Conservation (phyloP, 1,140 invertebrate genomes). For the Maniola jurtina region DNA sequence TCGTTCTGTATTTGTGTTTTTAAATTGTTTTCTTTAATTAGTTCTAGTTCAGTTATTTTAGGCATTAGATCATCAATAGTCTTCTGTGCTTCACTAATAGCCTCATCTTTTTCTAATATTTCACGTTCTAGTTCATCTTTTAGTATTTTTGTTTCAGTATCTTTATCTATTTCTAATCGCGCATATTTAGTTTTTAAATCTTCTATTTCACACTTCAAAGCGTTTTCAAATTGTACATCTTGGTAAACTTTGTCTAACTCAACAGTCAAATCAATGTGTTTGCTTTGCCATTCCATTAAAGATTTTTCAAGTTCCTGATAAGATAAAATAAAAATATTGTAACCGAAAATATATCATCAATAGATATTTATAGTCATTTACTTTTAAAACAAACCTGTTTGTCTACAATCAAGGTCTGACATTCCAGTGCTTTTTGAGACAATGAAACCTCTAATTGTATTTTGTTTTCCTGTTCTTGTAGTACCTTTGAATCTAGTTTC, state of each 20-base stretch:
- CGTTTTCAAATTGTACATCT: constrained; percentile 47
- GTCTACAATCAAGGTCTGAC: constrained; percentile 35
- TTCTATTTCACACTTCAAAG: constrained; percentile 62
- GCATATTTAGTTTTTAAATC: constrained; percentile 64
- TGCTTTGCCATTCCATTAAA: constrained; percentile 41
- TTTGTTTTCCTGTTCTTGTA: constrained; percentile 10
- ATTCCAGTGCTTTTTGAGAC: constrained; percentile 1
- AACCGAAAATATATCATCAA: not conserved
- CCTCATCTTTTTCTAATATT: constrained; percentile 42
- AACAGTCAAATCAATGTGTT: constrained; percentile 36
- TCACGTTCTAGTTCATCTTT: constrained; percentile 35
- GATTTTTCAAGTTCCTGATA: constrained; percentile 55
- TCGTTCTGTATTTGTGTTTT: constrained; percentile 54
- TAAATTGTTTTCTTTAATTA: constrained; percentile 32
- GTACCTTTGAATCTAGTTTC: not conserved
- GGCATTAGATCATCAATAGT: constrained; percentile 54
- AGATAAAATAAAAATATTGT: constrained; percentile 35
- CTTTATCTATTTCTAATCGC: constrained; percentile 64
- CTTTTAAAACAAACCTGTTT: constrained; percentile 56
- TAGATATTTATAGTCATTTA: not conserved
- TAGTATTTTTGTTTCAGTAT: constrained; percentile 47
- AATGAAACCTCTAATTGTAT: not conserved
- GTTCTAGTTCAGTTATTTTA: constrained; percentile 54
- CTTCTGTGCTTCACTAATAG: constrained; percentile 52
- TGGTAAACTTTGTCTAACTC: constrained; percentile 36